These are phyloP conservation scores for Tryphoninae sp. DNA, from an alignment of 2,888 invertebrate species.

Conservation along the genomic window DNA sequence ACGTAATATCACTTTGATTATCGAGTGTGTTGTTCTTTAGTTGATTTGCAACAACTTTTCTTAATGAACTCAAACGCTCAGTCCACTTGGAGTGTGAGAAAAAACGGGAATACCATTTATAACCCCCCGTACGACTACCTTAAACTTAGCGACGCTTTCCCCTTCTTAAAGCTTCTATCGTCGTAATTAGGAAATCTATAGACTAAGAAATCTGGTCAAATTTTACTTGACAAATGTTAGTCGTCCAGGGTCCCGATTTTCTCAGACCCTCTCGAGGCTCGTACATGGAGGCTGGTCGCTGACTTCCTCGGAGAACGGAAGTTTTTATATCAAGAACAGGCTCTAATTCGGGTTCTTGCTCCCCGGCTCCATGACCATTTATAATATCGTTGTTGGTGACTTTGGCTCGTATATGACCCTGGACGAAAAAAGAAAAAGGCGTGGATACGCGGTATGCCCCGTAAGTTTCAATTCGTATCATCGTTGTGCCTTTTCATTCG, in stretches of 20 bases:
- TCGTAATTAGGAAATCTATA: not conserved
- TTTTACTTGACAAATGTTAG: constrained; percentile 75
- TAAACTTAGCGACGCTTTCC: not conserved
- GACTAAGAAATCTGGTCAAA: not conserved
- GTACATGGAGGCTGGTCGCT: constrained; percentile 94
- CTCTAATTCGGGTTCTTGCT: constrained; percentile 81
- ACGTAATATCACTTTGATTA: too few species aligned
- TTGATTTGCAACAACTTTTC: too few species aligned
- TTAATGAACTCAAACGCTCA: too few species aligned
- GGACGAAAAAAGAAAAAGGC: not conserved
- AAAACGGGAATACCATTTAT: too few species aligned
- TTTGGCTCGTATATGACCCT: constrained; percentile 66
- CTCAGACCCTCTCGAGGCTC: constrained; percentile 90
- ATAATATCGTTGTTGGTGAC: constrained; percentile 68
- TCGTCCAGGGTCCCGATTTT: constrained; percentile 80
- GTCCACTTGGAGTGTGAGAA: too few species aligned
- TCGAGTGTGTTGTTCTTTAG: too few species aligned
- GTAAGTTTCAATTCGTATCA: not conserved
- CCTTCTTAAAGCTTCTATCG: constrained; percentile 11
- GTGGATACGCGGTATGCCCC: constrained; percentile 17
- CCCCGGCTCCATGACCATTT: constrained; percentile 80
- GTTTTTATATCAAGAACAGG: constrained; percentile 82
- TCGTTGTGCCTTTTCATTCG: not conserved
- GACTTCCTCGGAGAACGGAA: constrained; percentile 81
- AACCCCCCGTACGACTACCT: too few species aligned